phyloP scores from a whole-genome alignment of 1,140 invertebrate species.

The Caenorhabditis inopinata region DNA sequence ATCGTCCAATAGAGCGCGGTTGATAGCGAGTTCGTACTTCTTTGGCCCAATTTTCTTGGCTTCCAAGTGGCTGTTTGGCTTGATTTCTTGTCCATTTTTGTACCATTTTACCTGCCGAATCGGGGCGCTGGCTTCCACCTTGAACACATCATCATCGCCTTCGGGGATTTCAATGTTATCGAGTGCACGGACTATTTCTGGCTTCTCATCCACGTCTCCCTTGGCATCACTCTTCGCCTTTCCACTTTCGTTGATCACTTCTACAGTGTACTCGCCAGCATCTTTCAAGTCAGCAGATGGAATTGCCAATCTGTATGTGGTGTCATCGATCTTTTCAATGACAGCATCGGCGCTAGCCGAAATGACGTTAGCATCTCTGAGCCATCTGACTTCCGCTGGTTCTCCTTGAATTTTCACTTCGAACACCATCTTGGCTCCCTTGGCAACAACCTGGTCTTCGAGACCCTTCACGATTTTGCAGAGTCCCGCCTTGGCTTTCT shows the following conservation, averaged over 20 bases:
- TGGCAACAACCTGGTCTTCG: constrained; percentile 64
- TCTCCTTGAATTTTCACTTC: constrained; percentile 66
- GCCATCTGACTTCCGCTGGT: constrained; percentile 68
- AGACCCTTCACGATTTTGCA: constrained; percentile 65
- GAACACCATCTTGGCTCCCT: constrained; percentile 59
- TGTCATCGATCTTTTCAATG: constrained; percentile 62
- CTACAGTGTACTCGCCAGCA: constrained; percentile 62
- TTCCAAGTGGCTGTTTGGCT: constrained; percentile 52
- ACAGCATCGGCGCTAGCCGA: constrained; percentile 43
- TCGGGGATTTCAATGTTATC: constrained; percentile 71
- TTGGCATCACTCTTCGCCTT: constrained; percentile 56
- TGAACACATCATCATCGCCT: constrained; percentile 77
- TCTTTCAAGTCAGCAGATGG: constrained; percentile 58
- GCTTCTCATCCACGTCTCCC: constrained; percentile 64
- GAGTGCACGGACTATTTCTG: constrained; percentile 62
- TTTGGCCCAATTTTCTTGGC: constrained; percentile 61
- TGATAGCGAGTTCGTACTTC: constrained; percentile 63
- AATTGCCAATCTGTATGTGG: constrained; percentile 62
- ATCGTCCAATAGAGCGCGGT: constrained; percentile 58
- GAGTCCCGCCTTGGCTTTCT: constrained; percentile 43
- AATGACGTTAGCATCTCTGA: constrained; percentile 66
- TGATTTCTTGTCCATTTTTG: constrained; percentile 63
- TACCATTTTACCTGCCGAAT: constrained; percentile 60
- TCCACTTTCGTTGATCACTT: constrained; percentile 56
- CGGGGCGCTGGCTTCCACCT: constrained; percentile 60